A percentile compares a stretch with the other conserved stretches of the same genome.
Conservation (phyloP, 2,888 invertebrate species). For the Ornithoptera alexandrae region DNA sequence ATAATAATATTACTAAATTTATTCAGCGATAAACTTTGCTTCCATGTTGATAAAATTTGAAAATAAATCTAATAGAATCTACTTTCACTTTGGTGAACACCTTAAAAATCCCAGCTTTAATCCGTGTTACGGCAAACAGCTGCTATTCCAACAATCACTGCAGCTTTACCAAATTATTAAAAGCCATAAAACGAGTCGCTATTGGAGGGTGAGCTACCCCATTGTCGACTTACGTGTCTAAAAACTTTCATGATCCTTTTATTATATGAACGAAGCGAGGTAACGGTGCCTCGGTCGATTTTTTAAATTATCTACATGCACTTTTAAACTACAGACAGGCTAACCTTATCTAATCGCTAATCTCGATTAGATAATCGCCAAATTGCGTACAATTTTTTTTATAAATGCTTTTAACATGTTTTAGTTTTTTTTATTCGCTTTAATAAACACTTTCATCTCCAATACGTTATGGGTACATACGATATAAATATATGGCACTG, state of each 20-base stretch:
- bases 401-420: not conserved
- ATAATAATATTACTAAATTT: too few species aligned
- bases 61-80: conserved; percentile 49
- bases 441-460: too few species aligned
- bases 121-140: conserved; percentile 66
- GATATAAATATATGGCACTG: too few species aligned
- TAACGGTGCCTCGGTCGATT: conserved; percentile 47
- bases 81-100: conserved; percentile 48
- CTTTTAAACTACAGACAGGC: conserved; percentile 15
- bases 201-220: conserved; percentile 74
- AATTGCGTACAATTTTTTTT: not conserved
- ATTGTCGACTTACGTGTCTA: conserved; percentile 65
- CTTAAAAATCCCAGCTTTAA: conserved; percentile 59
- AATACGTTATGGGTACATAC: too few species aligned
- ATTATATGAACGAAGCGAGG: conserved; percentile 68
- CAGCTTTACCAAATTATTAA: conserved; percentile 77
- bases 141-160: conserved; percentile 72
- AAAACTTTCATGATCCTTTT: conserved; percentile 65
- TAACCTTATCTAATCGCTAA: not conserved
- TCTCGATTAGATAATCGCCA: conserved; percentile 10
- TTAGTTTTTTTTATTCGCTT: too few species aligned
- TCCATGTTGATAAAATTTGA: conserved; percentile 21
- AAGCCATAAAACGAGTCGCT: conserved; percentile 77
- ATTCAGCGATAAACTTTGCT: not conserved
- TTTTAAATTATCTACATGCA: conserved; percentile 36